These are phyloP conservation scores for Barypeithes pellucidus DNA, from an alignment of 2,888 invertebrate species.

Conservation along the genomic window DNA sequence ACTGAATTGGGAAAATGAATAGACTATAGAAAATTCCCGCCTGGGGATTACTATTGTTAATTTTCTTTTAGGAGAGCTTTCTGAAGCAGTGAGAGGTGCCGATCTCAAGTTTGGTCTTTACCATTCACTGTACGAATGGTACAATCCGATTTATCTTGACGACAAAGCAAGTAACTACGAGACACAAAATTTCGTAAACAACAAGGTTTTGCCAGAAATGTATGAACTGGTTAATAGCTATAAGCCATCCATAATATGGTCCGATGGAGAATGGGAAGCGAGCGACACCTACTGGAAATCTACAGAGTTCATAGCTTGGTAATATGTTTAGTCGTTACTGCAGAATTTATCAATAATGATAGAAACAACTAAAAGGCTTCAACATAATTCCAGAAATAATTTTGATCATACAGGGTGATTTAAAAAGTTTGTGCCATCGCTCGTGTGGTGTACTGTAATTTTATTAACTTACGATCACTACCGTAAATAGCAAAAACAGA, in stretches of 20 bases:
- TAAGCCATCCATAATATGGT: conserved; percentile 89
- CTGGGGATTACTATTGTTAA: too few relatives aligned
- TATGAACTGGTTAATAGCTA: conserved; percentile 82
- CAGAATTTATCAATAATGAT: too few relatives aligned
- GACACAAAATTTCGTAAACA: conserved; percentile 78
- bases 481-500: too few relatives aligned
- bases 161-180: conserved; percentile 80
- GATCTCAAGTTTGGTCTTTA: conserved; percentile 86
- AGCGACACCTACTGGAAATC: conserved; percentile 87
- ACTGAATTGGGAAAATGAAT: too few relatives aligned
- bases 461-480: too few relatives aligned
- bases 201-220: conserved; percentile 86
- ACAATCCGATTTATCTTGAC: conserved; percentile 83
- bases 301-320: conserved; percentile 89
- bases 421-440: too few relatives aligned
- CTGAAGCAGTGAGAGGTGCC: conserved; percentile 77
- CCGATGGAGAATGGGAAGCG: conserved; percentile 97
- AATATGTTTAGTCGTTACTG: too few relatives aligned
- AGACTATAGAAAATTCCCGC: too few relatives aligned
- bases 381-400: too few relatives aligned
- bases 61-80: conserved; percentile 77
- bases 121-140: conserved; percentile 92
- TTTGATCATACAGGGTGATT: too few relatives aligned
- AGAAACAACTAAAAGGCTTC: too few relatives aligned
- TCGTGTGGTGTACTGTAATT: too few relatives aligned